Conservation (phyloP, 1,140 invertebrate genomes). For the Drosophila micromelanica region DNA sequence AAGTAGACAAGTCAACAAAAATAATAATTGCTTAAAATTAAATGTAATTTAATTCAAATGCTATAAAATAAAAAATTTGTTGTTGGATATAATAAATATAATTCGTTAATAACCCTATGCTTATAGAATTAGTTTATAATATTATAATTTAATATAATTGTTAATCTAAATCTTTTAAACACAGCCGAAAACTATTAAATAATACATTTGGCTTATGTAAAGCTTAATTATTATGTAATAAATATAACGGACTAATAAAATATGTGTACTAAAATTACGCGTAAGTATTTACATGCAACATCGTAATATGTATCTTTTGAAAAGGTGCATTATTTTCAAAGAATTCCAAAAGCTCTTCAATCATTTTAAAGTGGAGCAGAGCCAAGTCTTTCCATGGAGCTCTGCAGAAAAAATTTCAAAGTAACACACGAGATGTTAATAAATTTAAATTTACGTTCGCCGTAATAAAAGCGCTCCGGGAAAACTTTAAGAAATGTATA, state of each 20-base stretch:
- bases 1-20: slow-evolving; percentile 3
- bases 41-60: slow-evolving; percentile 55
- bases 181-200: slow-evolving; percentile 1
- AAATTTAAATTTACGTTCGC: slow-evolving; percentile 69
- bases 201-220: slow-evolving; percentile 14
- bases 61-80: slow-evolving; percentile 48
- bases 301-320: not conserved
- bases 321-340: slow-evolving; percentile 22
- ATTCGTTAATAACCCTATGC: slow-evolving; percentile 21
- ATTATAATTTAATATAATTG: not conserved
- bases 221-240: slow-evolving; percentile 23
- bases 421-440: slow-evolving; percentile 41
- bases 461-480: not conserved
- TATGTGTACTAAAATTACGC: not conserved
- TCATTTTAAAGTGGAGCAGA: slow-evolving; percentile 56
- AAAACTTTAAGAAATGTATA: slow-evolving; percentile 21
- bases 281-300: not conserved
- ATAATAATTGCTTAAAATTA: slow-evolving; percentile 10
- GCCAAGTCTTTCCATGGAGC: slow-evolving; percentile 4
- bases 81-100: slow-evolving; percentile 48
- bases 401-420: slow-evolving; percentile 17
- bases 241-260: slow-evolving; percentile 22
- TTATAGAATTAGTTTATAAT: slow-evolving; percentile 19
- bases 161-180: slow-evolving; percentile 22
- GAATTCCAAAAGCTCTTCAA: slow-evolving; percentile 55